A percentile compares a stretch with the other conserved stretches of the same genome.
phyloP scores from a whole-genome alignment of 2,113 vertebrate species.

The Australoheros scitulus region DNA sequence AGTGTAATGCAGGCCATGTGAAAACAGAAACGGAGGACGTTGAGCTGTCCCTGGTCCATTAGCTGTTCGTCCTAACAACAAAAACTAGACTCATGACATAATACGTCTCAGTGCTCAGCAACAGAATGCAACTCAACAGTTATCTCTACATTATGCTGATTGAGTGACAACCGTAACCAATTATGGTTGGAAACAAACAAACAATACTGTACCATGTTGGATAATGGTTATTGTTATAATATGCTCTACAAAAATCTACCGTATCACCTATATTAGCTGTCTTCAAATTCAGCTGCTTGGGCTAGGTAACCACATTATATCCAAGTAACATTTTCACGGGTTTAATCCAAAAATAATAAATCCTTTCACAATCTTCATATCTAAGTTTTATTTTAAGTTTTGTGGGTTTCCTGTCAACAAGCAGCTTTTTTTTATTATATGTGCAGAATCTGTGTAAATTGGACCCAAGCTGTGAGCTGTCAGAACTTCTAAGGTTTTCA shows the following conservation, averaged over 20 bases:
- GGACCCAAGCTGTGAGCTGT: neutral
- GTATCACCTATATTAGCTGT: neutral
- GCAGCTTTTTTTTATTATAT: neutral
- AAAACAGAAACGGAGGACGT: slow-evolving; percentile 19
- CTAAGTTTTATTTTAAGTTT: neutral
- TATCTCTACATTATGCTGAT: neutral
- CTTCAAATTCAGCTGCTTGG: neutral
- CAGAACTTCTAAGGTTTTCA: neutral
- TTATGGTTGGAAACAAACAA: neutral
- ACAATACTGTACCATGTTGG: neutral
- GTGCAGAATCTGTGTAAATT: neutral
- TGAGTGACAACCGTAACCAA: slow-evolving; percentile 22
- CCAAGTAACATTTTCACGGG: neutral
- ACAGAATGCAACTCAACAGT: neutral
- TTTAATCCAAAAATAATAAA: neutral
- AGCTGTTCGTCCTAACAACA: slow-evolving; percentile 5
- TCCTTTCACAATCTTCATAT: neutral
- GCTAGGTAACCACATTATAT: neutral
- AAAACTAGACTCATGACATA: slow-evolving; percentile 19
- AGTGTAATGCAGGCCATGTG: slow-evolving; percentile 27
- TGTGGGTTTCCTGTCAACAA: neutral
- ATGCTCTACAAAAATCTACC: neutral
- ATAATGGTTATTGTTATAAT: neutral
- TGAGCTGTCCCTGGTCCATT: slow-evolving; percentile 28
- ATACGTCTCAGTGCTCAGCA: slow-evolving; percentile 2